Percentiles rank a stretch among this genome's conserved stretches.
phyloP scores from a whole-genome alignment of 2,113 vertebrate genomes.

The Rynchops niger region DNA sequence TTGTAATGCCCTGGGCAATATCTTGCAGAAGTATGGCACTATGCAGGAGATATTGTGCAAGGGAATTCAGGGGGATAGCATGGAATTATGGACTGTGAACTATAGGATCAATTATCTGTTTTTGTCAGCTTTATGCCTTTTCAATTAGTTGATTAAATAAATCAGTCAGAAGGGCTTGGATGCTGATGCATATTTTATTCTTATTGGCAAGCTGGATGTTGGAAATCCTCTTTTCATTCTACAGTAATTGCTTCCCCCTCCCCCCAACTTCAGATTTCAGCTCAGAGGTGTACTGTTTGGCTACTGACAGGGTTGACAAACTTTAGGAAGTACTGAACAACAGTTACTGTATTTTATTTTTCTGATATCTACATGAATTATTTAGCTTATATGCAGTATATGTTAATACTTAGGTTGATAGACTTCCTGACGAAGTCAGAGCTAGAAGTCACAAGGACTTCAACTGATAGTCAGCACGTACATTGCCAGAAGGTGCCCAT shows the following conservation, averaged over 20 bases:
- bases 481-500: not conserved
- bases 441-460: not conserved
- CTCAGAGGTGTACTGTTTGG: not conserved
- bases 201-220: not conserved
- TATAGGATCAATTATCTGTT: not conserved
- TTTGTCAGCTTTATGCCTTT: not conserved
- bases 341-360: not conserved
- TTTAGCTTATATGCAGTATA: not conserved
- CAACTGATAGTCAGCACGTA: not conserved
- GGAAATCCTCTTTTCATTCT: not conserved
- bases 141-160: slow-evolving; percentile 36
- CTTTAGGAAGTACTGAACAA: not conserved
- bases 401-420: not conserved
- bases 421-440: not conserved
- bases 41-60: not conserved
- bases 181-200: not conserved
- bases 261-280: not conserved
- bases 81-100: not conserved
- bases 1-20: not conserved
- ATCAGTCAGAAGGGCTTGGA: not conserved
- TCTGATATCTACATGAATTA: not conserved
- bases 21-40: not conserved
- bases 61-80: not conserved
- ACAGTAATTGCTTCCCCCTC: not conserved
- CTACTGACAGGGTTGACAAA: not conserved